Evolutionary conservation across 2,888 invertebrate genomes (phyloP), one percentile per base, ranked within the genome.

Genomic region (Lasioglossum pauxillum): DNA sequence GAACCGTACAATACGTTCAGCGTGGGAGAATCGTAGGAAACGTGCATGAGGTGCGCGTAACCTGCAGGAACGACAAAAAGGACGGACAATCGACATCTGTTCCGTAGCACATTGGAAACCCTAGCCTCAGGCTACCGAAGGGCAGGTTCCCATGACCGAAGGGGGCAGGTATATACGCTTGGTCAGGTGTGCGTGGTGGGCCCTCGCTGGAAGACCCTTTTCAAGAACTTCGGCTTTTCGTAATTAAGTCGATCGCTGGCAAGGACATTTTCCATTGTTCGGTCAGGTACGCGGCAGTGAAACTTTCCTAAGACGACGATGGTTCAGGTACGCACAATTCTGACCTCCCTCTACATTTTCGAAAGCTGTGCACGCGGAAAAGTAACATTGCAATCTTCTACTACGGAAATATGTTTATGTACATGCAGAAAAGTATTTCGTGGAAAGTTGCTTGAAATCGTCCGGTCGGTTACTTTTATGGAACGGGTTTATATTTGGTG

Each of bases 21-120:
- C 89, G 89, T 89, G 89, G 89, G 89, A 89, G 89, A 88, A 80
- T 85, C 83, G 82, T 82, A 79, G 79, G 80, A 82, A 88, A 78
- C 78, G 78, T 82, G 75, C 4, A 46, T 5, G 60, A 83, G 60
- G 80, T 49, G 83, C 41, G 41, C 73, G 77, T n/a, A 80, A 80
- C 79, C 83, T 75, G 88, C 27, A 53, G 49, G 64, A 80, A 80
- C 74, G 77, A 80, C 74, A 81, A 88, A 83, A 80, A 84, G 85
- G 80, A 84, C 88, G 92, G 90, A 92, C 92, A 92, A 92, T 92
- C 91, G 91, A 93, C 93, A 93, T 93, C 92, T 93, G 92, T 85
- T 89, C 78, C 41, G 72, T 82, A 35, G 79, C 23, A 44, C 86
- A 79, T 80, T 83, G 80, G 85, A 89, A 89, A 85, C 89, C 89